Conservation (phyloP, 2,113 vertebrate species). For the Onychorhynchus coronatus region DNA sequence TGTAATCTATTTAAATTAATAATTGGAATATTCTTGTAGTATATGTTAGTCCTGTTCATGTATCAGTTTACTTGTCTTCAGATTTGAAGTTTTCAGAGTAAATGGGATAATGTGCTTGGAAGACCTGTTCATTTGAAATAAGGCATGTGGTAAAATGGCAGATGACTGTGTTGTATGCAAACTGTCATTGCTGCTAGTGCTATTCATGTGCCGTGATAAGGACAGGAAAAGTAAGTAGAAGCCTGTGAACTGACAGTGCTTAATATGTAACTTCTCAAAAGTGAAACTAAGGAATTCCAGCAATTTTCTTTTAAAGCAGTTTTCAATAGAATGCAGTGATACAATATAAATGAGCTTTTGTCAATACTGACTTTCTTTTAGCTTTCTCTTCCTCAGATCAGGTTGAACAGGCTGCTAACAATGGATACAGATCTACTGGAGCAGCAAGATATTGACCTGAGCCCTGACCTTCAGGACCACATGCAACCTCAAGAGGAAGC, state of each 20-base stretch:
- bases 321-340: neutral
- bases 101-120: neutral
- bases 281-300: neutral
- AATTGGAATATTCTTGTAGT: neutral
- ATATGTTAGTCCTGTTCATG: neutral
- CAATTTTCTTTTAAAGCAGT: neutral
- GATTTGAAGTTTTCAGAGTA: conserved; percentile 5
- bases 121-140: neutral
- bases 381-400: conserved; percentile 92
- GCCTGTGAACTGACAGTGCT: neutral
- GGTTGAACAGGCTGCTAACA: conserved; percentile 91
- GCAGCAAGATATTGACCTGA: conserved; percentile 92
- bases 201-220: neutral
- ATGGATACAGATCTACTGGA: conserved; percentile 95
- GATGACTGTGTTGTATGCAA: neutral
- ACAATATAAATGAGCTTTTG: neutral
- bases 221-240: neutral
- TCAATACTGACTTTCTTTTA: conserved; percentile 71
- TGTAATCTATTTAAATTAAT: neutral
- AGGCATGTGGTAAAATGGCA: neutral
- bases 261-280: neutral
- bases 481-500: conserved; percentile 84
- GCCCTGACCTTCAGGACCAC: conserved; percentile 91
- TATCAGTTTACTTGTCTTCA: conserved; percentile 48
- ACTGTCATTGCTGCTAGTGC: neutral